Evolutionary conservation across 2,113 vertebrate genomes (phyloP), one percentile per base, ranked within the genome.

Genomic region (Crotalus horridus): DNA sequence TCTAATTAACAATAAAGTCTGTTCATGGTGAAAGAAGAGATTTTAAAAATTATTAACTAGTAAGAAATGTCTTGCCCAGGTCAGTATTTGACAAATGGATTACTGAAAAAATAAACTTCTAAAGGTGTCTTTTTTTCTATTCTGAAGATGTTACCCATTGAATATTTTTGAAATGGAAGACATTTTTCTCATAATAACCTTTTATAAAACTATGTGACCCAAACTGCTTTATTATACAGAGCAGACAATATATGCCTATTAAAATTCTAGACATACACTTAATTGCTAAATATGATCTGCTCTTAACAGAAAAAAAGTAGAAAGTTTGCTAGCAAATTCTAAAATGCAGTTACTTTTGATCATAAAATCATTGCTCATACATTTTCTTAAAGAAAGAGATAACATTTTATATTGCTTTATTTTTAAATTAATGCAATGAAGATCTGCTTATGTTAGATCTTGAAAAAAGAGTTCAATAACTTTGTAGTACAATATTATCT

Each of bases 401-500:
- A 24, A 59, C 24, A 53, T 91, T 21, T 48, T 94, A 69, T 88
- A 39, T 91, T 23, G 24, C 94, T 90, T 85, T 95, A 93, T 91
- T 91, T 51, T 69, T 69, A 85, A 92, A 89, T 87, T 89, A 90
- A 92, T 10, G 54, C 89, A 91, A 85, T 43, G 89, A 95, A 29
- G 91, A 26, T 91, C 94, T 61, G 0, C 8, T 91, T 93, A 81
- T 92, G 94, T 93, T 0, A 90, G 89, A n/a, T 1, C 21, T 33
- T 88, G 93, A 87, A 93, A 93, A 87, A 87, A 91, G 58, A 46
- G 93, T 91, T 17, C 12, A 69, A 51, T 90, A 3, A 0, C 20
- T 43, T 90, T 91, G 92, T 90, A 90, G 54, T 93, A 39, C 43
- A 53, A 24, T 29, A 85, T 23, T 8, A 85, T 4, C 43, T 89